Base-by-base conservation (phyloP, 23 tunicate genomes). In the Oikopleura dioica region DNA sequence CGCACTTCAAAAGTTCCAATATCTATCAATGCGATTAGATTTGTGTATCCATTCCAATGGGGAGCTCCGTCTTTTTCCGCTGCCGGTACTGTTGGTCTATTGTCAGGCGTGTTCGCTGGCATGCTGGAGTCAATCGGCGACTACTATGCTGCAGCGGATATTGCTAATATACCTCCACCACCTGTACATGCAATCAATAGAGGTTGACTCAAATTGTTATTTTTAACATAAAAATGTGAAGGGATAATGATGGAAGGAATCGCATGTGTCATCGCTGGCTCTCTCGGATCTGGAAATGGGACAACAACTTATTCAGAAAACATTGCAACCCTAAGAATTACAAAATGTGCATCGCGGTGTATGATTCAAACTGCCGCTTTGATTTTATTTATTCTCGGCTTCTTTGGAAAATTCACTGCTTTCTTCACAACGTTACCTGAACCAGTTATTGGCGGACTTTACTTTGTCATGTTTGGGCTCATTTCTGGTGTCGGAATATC, bases 271-370 rank as follows among this genome's bases (percentile, higher is more conserved):
- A 75, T 88, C 68, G 88, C 95, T 50, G 95, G 95, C 1, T 78
- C 83, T 51, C 36, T 84, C 0, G 95, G 95, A 34, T 50, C 88
- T 0, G 95, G 95, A 35, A 88, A 81, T 59, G 95, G 95, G 33
- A 83, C 88, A 26, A 88, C 95, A 1, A 83, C 95, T 1, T 88
- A 83, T 80, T 81, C 87, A 67, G 95, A 88, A 79, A 88, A 88
- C 59, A 84, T 88, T 76, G 95, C 87, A 32, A 87, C 95, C 24
- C 81, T 88, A 36, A 87, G 95, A 76, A 84, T 88, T 34, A 88
- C 95, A 35, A 83, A 83, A 44, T 9, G 16, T 9, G 55, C 55
- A 44, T 44, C 55, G 16, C 9, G 55, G 55, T 44, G 87, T 33
- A 86, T 87, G 36, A 76, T 87, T 1, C 95, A 87, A 78, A 36